phyloP scores from a whole-genome alignment of 1,140 invertebrate genomes.

The Meteorus sp. region DNA sequence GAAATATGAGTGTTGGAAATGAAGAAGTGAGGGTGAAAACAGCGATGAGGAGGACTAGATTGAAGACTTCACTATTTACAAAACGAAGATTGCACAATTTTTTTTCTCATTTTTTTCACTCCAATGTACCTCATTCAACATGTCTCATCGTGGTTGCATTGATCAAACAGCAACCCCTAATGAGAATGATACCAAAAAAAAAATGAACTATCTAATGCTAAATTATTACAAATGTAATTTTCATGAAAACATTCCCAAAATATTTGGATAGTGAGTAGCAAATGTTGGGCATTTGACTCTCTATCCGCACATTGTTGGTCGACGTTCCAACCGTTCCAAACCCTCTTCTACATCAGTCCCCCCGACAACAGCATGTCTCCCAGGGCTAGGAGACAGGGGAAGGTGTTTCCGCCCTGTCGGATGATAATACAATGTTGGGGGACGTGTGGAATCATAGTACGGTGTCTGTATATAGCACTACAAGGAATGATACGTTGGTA shows the following conservation, averaged over 20 bases:
- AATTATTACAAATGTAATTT: no score
- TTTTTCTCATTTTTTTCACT: not conserved
- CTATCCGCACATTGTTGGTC: no score
- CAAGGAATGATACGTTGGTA: not conserved
- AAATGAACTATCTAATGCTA: no score
- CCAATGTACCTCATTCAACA: not conserved
- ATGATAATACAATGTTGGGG: conserved; percentile 4
- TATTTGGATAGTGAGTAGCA: not conserved
- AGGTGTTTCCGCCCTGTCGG: no score
- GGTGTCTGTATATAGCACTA: not conserved
- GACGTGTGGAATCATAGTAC: no score
- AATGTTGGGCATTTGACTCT: not conserved
- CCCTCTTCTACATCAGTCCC: not conserved
- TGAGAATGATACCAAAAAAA: no score
- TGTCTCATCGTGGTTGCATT: no score
- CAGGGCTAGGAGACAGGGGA: no score
- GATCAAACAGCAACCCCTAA: no score
- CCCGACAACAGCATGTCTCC: no score
- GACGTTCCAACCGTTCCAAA: not conserved
- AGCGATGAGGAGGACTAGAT: conserved; percentile 12
- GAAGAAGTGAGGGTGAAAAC: conserved; percentile 1
- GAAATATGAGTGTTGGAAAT: not conserved
- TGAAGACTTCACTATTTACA: conserved; percentile 6
- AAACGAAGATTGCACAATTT: conserved; percentile 1
- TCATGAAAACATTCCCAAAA: not conserved